Base-by-base conservation (phyloP, 2,888 invertebrate genomes). In the Coronaproctus castanopsis region DNA sequence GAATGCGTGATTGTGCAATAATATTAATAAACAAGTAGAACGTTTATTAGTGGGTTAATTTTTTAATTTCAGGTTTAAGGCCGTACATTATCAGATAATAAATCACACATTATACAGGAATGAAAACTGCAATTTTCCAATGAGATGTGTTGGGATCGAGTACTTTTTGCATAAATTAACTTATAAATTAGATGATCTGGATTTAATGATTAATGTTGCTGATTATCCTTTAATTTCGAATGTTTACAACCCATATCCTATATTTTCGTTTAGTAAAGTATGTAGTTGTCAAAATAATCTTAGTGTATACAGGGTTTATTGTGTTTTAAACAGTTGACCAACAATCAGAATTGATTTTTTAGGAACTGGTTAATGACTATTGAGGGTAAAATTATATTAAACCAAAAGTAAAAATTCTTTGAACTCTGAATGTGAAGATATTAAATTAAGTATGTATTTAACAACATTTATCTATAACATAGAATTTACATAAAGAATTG, bases 221-320 rank as follows among this genome's bases (percentile, higher is more conserved):
- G 96, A 96, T 73, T 93, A 90, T 85, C 95, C 96, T 2, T 92
- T 92, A 75, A 75, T 87, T 20, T 80, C 80, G 65, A 76, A 73
- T 64, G 81, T 79, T 75, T 78, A 78, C 1, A 74, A 74, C 48
- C 70, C 73, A 5, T 73, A 81, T 24, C 95, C 96, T 18, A 80
- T 96, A n/a, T 85, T 96, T 70, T 96, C 95, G 2, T 97, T 97
- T 71, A 95, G 95, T 71, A 96, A 95, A 80, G 84, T 84, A 66
- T 68, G 66, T 67, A 24, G 50, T 57, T 48, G 24, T 55, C 24
- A 23, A 10, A 55, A 18, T n/a, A n/a, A n/a, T n/a, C n/a, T n/a
- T n/a, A n/a, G n/a, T n/a, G n/a, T n/a, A n/a, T n/a, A n/a, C n/a
- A n/a, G n/a, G n/a, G n/a, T n/a, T n/a, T n/a, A n/a, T n/a, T n/a